phyloP scores from a whole-genome alignment of 1,140 invertebrate genomes.

The Drosophila gunungcola region DNA sequence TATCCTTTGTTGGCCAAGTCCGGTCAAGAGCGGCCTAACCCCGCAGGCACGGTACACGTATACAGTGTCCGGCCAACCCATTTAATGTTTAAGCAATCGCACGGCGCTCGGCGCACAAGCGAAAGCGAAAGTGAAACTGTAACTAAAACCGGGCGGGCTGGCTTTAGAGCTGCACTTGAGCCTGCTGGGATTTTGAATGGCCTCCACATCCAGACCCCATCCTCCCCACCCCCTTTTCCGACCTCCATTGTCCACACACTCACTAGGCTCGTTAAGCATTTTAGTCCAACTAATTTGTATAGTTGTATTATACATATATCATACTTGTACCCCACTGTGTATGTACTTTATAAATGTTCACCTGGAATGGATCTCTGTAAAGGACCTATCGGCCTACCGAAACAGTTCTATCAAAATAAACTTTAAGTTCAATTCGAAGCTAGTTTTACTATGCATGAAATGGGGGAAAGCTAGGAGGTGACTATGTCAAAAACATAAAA shows the following conservation, averaged over 20 bases:
- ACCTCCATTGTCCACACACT: conserved; percentile 12
- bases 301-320: conserved; percentile 30
- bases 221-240: not conserved
- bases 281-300: conserved; percentile 25
- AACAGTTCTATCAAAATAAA: conserved; percentile 38
- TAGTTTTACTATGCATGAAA: conserved; percentile 15
- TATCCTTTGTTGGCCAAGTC: conserved; percentile 41
- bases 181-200: conserved; percentile 21
- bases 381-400: conserved; percentile 29
- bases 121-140: conserved; percentile 38
- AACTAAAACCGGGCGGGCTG: conserved; percentile 14
- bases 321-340: conserved; percentile 9
- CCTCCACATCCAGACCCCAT: not conserved
- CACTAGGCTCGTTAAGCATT: conserved; percentile 5
- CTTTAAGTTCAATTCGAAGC: conserved; percentile 30
- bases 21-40: conserved; percentile 19
- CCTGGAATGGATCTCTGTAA: conserved; percentile 42
- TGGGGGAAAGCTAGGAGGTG: not conserved
- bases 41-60: conserved; percentile 41
- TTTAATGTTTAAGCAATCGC: conserved; percentile 55
- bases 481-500: conserved; percentile 26
- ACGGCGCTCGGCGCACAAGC: conserved; percentile 1
- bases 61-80: conserved; percentile 50
- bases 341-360: conserved; percentile 48
- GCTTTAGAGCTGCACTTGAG: conserved; percentile 36